Percentiles rank a stretch among this genome's conserved stretches.
Conservation (phyloP, 2,113 vertebrate species). For the Smithornis capensis region DNA sequence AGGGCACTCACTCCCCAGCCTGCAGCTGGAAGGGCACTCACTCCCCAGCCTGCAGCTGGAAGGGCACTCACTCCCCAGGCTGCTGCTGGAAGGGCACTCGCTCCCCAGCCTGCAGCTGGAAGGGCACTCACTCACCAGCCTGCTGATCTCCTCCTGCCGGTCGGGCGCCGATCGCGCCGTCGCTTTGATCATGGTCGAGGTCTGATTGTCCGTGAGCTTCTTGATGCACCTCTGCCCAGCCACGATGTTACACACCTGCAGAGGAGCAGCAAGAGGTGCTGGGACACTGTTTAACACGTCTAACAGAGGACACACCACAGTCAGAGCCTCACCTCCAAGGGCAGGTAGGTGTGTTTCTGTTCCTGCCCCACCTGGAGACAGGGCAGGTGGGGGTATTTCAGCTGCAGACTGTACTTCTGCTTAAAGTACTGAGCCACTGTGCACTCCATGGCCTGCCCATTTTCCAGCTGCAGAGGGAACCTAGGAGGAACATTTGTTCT, state of each 20-base stretch:
- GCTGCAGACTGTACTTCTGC: conserved; percentile 96
- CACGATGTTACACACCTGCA: conserved; percentile 96
- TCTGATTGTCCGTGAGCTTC: conserved; percentile 98
- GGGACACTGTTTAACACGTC: rapidly evolving
- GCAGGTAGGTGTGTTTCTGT: conserved; percentile 97
- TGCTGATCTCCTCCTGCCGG: conserved; percentile 97
- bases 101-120: conserved; percentile 87
- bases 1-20: conserved; percentile 86
- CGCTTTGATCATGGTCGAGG: conserved; percentile 98
- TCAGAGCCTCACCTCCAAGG: conserved; percentile 84
- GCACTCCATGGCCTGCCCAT: conserved; percentile 98
- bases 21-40: conserved; percentile 76
- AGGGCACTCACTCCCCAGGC: conserved; percentile 86
- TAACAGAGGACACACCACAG: neutral
- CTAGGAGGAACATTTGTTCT: conserved; percentile 70
- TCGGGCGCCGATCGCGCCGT: conserved; percentile 96
- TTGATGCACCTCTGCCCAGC: conserved; percentile 98
- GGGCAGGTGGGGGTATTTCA: conserved; percentile 97
- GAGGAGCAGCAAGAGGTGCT: neutral
- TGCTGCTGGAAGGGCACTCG: conserved; percentile 81
- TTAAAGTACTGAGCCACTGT: conserved; percentile 99
- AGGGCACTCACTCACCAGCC: conserved; percentile 85
- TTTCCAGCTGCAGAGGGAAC: conserved; percentile 97
- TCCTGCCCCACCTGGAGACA: conserved; percentile 98
- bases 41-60: conserved; percentile 89